A percentile compares a stretch with the other conserved stretches of the same genome.
These are phyloP conservation scores for Metacarcinus magister DNA, from an alignment of 2,888 invertebrate species.

Conservation along the genomic window DNA sequence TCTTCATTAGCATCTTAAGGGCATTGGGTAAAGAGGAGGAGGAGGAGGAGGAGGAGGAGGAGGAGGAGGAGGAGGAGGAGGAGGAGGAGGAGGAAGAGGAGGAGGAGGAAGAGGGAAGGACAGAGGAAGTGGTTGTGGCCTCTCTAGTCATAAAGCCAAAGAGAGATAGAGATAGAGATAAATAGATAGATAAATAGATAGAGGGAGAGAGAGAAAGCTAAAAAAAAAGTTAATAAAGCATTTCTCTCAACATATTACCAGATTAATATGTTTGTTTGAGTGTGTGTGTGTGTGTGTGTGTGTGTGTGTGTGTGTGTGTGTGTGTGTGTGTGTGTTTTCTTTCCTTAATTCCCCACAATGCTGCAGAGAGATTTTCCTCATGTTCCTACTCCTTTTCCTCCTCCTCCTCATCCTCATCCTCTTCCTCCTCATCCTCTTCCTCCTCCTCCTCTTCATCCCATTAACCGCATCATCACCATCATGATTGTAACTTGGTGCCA, in stretches of 20 bases:
- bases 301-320: conserved; percentile 57
- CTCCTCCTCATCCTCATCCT: conserved; percentile 27
- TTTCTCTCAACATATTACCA: no score
- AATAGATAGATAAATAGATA: not conserved
- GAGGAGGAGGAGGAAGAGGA: conserved; percentile 48
- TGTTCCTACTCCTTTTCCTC: not conserved
- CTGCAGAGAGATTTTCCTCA: not conserved
- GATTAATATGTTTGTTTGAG: not conserved
- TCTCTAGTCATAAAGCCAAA: not conserved
- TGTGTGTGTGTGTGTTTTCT: conserved; percentile 45
- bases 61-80: conserved; percentile 48
- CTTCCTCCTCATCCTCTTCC: conserved; percentile 40
- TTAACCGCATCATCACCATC: not conserved
- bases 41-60: not conserved
- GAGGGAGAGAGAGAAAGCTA: not conserved
- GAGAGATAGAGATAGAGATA: not conserved
- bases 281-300: conserved; percentile 55
- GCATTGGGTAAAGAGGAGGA: not conserved
- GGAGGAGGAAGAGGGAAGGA: conserved; percentile 4
- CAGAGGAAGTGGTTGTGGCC: not conserved
- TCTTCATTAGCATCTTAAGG: no score
- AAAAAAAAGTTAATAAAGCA: not conserved
- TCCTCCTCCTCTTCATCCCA: not conserved
- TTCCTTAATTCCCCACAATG: not conserved
- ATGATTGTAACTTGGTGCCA: not conserved